These are phyloP conservation scores for Kradibia gibbosae DNA, from an alignment of 1,140 invertebrate species.

Conservation along the genomic window DNA sequence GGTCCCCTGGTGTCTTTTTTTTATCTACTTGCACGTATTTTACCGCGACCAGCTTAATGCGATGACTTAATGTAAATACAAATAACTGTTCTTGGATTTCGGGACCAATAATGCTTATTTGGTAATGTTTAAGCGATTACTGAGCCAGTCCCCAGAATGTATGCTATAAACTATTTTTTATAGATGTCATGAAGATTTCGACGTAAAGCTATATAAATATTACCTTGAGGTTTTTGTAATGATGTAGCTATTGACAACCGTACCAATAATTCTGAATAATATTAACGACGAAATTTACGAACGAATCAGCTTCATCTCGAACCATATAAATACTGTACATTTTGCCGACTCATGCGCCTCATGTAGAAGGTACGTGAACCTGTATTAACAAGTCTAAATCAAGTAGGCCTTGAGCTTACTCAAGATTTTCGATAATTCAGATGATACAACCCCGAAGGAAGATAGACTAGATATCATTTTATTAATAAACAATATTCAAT, in stretches of 20 bases:
- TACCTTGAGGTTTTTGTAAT: no score
- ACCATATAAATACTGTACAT: not conserved
- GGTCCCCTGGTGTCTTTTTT: not conserved
- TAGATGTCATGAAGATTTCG: no score
- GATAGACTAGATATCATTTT: no score
- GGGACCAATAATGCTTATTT: no score
- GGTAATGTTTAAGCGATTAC: no score
- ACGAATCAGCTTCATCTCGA: not conserved
- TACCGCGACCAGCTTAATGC: not conserved
- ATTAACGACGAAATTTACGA: not conserved
- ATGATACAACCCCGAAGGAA: no score
- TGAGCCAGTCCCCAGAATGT: no score
- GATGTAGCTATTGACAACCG: no score
- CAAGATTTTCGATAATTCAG: not conserved
- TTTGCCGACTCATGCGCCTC: not conserved
- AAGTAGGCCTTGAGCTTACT: not conserved
- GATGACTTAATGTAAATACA: not conserved
- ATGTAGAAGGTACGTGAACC: not conserved
- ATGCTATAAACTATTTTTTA: no score
- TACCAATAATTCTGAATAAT: not conserved
- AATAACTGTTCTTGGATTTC: not conserved
- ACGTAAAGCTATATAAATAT: not conserved
- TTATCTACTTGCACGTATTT: not conserved
- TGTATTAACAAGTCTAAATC: not conserved
- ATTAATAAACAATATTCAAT: no score